Evolutionary conservation across 2,113 vertebrate genomes (phyloP).

Genomic region (Hassar affinis): DNA sequence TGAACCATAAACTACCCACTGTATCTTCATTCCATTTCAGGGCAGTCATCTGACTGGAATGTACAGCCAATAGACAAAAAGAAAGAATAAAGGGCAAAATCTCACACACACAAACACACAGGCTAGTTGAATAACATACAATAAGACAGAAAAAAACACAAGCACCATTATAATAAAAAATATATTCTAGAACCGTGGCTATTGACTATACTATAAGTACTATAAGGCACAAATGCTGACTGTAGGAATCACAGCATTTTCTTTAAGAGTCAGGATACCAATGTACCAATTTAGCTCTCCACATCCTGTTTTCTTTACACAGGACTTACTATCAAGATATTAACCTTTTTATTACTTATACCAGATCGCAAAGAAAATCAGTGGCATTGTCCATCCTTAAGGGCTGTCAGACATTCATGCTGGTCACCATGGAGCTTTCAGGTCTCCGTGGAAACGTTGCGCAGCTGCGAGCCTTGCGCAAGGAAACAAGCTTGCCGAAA

Average conservation of each 20-base stretch:
- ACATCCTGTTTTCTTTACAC: neutral
- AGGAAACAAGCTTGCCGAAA: slow-evolving; percentile 30
- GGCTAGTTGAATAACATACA: neutral
- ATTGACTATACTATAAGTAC: neutral
- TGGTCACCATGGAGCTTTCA: slow-evolving; percentile 54
- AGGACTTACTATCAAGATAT: neutral
- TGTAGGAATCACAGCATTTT: neutral
- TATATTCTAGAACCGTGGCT: neutral
- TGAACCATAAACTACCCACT: slow-evolving; percentile 12
- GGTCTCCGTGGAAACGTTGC: slow-evolving; percentile 51
- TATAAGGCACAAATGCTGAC: neutral
- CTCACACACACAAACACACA: neutral
- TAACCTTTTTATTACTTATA: neutral
- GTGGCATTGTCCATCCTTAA: neutral
- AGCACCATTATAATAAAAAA: neutral
- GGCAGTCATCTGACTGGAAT: neutral
- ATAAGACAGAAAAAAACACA: neutral
- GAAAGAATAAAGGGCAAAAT: neutral
- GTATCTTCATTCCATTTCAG: slow-evolving; percentile 23
- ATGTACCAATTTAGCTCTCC: neutral
- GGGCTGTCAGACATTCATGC: slow-evolving; percentile 14
- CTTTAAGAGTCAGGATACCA: neutral
- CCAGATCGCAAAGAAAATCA: neutral
- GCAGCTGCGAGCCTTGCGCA: slow-evolving; percentile 35
- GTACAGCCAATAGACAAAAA: neutral